Evolutionary conservation across 2,888 invertebrate genomes (phyloP).

Genomic region (Lithophane ornitopus): DNA sequence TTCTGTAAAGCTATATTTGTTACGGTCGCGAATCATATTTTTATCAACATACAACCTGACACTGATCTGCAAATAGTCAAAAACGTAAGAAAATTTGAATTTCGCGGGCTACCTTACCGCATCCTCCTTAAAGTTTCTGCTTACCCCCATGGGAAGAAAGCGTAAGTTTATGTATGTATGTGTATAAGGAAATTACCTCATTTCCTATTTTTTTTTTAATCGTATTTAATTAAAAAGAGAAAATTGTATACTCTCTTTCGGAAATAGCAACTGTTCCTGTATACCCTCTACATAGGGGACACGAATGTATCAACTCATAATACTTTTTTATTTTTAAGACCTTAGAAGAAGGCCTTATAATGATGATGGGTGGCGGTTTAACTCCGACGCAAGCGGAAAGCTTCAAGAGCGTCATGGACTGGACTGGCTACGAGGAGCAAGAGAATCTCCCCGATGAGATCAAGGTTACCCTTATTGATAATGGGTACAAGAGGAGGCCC

Average conservation of each 20-base stretch:
- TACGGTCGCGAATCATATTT: too few relatives aligned
- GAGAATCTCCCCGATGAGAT: slow-evolving; percentile 84
- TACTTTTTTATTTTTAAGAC: slow-evolving; percentile 78
- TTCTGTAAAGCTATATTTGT: too few relatives aligned
- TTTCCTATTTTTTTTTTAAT: background rate
- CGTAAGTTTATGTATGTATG: too few relatives aligned
- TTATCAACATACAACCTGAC: too few relatives aligned
- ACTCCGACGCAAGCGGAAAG: slow-evolving; percentile 85
- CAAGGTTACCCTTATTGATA: slow-evolving; percentile 80
- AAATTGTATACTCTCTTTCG: background rate
- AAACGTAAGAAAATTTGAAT: too few relatives aligned
- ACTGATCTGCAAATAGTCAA: too few relatives aligned
- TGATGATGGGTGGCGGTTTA: slow-evolving; percentile 92
- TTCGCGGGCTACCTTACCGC: too few relatives aligned
- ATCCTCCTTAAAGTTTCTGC: too few relatives aligned
- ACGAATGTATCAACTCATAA: background rate
- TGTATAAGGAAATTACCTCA: background rate
- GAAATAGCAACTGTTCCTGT: background rate
- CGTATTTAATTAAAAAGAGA: background rate
- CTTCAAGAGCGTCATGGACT: slow-evolving; percentile 88
- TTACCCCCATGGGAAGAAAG: too few relatives aligned
- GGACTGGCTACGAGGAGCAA: slow-evolving; percentile 86
- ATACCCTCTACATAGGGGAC: background rate
- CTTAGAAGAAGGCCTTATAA: slow-evolving; percentile 89
- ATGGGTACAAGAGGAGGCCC: slow-evolving; percentile 69